Base-by-base conservation (phyloP, 2,113 vertebrate species). In the Myxocyprinus asiaticus region DNA sequence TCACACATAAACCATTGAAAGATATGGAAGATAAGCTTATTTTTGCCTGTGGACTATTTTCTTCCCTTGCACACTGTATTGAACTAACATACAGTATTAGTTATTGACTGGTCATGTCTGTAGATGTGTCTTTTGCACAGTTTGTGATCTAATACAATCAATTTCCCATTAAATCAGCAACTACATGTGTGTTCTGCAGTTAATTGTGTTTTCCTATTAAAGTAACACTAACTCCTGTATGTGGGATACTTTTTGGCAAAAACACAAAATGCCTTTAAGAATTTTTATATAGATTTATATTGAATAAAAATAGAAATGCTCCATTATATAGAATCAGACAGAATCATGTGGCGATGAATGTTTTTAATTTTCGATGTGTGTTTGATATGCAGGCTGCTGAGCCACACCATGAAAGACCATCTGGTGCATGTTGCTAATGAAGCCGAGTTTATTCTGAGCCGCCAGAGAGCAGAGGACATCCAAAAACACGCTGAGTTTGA, bases 321-420 rank as follows among this genome's bases (percentile, higher is more conserved):
- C 22, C 22, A 33, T 33, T 33, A 33, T 33, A 33, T 33, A 33
- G 22, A 33, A 33, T 33, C 3, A 33, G 22, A 33, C 3, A 33
- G 22, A 33, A 33, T 33, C 22, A 33, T 33, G 22, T 33, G 22
- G 22, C 22, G 3, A 33, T 33, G 22, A 33, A 33, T 33, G 22
- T 33, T 33, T 3, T 33, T 33, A 33, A 11, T 11, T 15, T 48
- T 47, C 9, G 17, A 11, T 87, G 10, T 85, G 9, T 33, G 50
- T 62, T 84, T 64, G 12, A 47, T 62, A 51, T 84, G 9, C 84
- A 99, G 98, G 84, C 91, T 99, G 85, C 90, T 99, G 85, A 98
- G 98, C 87, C 98, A 99, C 89, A 99, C 96, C 62, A 99, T 99
- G 98, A 99, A 99, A 90, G 98, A 99, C 87, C 98, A 99, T 87